phyloP scores from a whole-genome alignment of 2,888 invertebrate genomes.

The Drosophila leonis region DNA sequence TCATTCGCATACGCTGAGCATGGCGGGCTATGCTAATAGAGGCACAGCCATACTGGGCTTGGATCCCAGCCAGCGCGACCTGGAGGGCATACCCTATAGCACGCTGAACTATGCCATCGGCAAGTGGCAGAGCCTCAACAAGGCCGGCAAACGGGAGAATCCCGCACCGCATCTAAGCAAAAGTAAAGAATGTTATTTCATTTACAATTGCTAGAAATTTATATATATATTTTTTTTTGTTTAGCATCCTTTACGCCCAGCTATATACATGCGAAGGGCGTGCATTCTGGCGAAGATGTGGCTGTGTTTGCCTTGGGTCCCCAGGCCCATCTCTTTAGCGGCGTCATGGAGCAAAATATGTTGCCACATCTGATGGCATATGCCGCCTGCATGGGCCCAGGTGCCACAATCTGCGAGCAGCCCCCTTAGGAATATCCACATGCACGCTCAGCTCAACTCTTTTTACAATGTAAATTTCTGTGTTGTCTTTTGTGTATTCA shows the following conservation, averaged over 20 bases:
- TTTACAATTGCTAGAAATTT: neutral
- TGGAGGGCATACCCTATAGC: conserved; percentile 86
- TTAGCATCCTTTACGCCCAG: conserved; percentile 74
- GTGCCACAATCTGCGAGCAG: conserved; percentile 66
- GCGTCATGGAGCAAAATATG: conserved; percentile 91
- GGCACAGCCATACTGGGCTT: conserved; percentile 87
- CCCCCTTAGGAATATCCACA: neutral
- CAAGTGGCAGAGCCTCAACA: conserved; percentile 84
- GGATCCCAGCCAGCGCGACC: conserved; percentile 61
- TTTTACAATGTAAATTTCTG: conserved; percentile 38
- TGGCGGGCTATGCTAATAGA: conserved; percentile 89
- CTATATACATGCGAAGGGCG: conserved; percentile 86
- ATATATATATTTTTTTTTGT: neutral
- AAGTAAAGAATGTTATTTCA: conserved; percentile 49
- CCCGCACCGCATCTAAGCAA: conserved; percentile 54
- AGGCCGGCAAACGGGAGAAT: conserved; percentile 68
- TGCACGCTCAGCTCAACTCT: neutral
- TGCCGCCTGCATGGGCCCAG: conserved; percentile 90
- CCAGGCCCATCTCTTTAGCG: conserved; percentile 92
- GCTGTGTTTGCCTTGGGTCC: conserved; percentile 92
- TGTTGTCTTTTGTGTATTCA: conserved; percentile 26
- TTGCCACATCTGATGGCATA: conserved; percentile 91
- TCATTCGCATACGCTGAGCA: conserved; percentile 91
- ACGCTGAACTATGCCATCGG: conserved; percentile 91
- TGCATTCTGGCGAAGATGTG: conserved; percentile 92